Conservation (phyloP, 2,113 vertebrate species). For the Dermatemys mawii region DNA sequence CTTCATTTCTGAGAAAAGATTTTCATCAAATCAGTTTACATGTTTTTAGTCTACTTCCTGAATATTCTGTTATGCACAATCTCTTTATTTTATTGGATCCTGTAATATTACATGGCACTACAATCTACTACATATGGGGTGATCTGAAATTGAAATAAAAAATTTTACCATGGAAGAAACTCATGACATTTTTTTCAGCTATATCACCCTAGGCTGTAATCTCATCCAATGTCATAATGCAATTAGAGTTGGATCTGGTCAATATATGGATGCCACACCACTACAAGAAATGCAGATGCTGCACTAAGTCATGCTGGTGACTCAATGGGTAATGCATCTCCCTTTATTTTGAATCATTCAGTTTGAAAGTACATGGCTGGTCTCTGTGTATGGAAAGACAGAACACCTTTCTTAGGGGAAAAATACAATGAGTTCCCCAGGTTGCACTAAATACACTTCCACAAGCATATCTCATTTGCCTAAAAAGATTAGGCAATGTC, state of each 20-base stretch:
- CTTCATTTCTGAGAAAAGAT: neutral
- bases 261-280: neutral
- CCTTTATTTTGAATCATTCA: neutral
- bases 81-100: neutral
- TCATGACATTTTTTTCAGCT: neutral
- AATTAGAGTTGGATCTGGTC: neutral
- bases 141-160: neutral
- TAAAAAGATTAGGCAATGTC: neutral
- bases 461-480: neutral
- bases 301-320: neutral
- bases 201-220: neutral
- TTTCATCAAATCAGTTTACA: neutral
- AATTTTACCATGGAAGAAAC: neutral
- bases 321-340: neutral
- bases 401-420: neutral
- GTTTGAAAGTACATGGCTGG: neutral
- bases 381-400: neutral
- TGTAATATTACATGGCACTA: neutral
- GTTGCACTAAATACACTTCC: neutral
- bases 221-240: neutral
- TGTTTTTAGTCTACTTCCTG: neutral
- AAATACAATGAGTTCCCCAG: neutral
- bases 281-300: neutral
- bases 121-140: neutral
- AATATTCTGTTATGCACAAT: neutral